phyloP scores from a whole-genome alignment of 2,113 vertebrate species.

The Leptocoma aspasia region DNA sequence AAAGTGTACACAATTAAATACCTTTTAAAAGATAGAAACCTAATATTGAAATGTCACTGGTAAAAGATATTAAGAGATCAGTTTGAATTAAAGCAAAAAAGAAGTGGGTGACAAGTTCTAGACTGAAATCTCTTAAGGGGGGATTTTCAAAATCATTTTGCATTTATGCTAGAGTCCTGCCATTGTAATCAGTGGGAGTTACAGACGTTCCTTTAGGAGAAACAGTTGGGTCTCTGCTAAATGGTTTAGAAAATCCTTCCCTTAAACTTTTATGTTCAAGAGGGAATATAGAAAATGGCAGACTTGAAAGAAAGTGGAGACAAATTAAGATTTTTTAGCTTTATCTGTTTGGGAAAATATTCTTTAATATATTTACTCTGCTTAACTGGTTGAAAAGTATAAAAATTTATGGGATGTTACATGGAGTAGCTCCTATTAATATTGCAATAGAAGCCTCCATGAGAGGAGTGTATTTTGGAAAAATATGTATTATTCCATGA shows the following conservation, averaged over 20 bases:
- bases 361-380: neutral
- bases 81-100: conserved; percentile 17
- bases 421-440: neutral
- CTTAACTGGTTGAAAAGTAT: neutral
- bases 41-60: neutral
- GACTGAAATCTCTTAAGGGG: neutral
- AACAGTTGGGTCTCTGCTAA: neutral
- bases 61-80: neutral
- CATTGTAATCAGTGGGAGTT: conserved; percentile 6
- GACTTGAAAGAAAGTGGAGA: neutral
- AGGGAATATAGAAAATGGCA: conserved; percentile 1
- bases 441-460: neutral
- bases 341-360: neutral
- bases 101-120: neutral
- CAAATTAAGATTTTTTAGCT: neutral
- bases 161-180: neutral
- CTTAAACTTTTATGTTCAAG: neutral
- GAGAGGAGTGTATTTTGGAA: neutral
- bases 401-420: neutral
- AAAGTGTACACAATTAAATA: neutral
- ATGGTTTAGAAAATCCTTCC: neutral
- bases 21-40: neutral
- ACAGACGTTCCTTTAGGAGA: conserved; percentile 1
- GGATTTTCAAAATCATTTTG: conserved; percentile 3
- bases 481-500: neutral